phyloP scores from a whole-genome alignment of 2,888 invertebrate species.

The Nezara viridula region DNA sequence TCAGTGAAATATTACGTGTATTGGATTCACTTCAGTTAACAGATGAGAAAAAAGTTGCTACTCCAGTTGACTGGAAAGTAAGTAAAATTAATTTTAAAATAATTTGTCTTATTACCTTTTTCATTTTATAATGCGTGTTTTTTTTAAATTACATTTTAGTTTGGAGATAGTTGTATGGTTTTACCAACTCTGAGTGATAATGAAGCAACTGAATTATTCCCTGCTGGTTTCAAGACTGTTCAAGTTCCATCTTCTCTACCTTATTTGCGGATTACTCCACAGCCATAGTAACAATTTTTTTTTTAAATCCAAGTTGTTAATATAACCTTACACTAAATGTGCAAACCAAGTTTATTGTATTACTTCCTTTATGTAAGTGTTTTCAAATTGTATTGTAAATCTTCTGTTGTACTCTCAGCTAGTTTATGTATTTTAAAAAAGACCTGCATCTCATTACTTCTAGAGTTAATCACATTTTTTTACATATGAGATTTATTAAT shows the following conservation, averaged over 20 bases:
- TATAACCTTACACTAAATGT: too few relatives aligned
- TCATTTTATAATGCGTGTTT: neutral
- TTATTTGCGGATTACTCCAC: conserved; percentile 81
- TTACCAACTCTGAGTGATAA: conserved; percentile 83
- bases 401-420: neutral
- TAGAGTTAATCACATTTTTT: too few relatives aligned
- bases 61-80: conserved; percentile 93
- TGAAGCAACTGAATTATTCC: conserved; percentile 80
- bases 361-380: too few relatives aligned
- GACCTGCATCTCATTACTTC: neutral
- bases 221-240: conserved; percentile 77
- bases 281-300: conserved; percentile 3
- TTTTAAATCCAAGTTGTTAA: too few relatives aligned
- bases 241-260: conserved; percentile 87
- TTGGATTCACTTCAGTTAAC: conserved; percentile 91
- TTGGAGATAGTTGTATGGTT: conserved; percentile 91
- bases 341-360: too few relatives aligned
- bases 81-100: conserved; percentile 58
- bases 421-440: neutral
- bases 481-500: neutral
- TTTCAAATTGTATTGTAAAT: neutral
- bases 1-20: conserved; percentile 92
- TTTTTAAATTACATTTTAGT: conserved; percentile 71
- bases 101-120: neutral
- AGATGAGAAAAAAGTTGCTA: conserved; percentile 86